A percentile compares a stretch with the other conserved stretches of the same genome.
Evolutionary conservation across 2,113 vertebrate genomes (phyloP).

Genomic region (Ictalurus punctatus): DNA sequence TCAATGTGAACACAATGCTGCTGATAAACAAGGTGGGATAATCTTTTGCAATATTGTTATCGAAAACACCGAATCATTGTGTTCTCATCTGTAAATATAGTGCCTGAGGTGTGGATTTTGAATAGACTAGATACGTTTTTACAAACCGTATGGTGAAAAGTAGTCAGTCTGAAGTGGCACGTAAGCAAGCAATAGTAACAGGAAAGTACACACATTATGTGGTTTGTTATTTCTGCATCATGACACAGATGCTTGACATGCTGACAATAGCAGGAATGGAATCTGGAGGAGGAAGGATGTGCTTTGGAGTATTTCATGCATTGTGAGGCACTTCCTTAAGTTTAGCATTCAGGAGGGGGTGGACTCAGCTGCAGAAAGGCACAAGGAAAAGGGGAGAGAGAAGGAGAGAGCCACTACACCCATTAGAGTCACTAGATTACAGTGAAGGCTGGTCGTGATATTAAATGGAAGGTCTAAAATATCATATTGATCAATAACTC

Average conservation of each 20-base stretch:
- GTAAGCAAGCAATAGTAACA: slow-evolving; percentile 42
- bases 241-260: slow-evolving; percentile 60
- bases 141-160: not conserved
- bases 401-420: slow-evolving; percentile 36
- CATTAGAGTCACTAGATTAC: not conserved
- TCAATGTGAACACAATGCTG: not conserved
- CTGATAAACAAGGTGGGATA: slow-evolving; percentile 26
- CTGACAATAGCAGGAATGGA: slow-evolving; percentile 75
- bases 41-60: not conserved
- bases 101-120: not conserved
- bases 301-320: slow-evolving; percentile 50
- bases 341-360: slow-evolving; percentile 48
- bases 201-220: slow-evolving; percentile 58
- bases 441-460: not conserved
- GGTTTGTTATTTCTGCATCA: slow-evolving; percentile 59
- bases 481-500: not conserved
- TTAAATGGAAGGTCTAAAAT: not conserved
- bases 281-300: slow-evolving; percentile 61
- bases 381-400: slow-evolving; percentile 19
- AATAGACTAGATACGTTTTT: not conserved
- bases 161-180: not conserved
- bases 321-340: slow-evolving; percentile 71
- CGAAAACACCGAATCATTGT: slow-evolving; percentile 3
- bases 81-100: not conserved
- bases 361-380: slow-evolving; percentile 54